These are phyloP conservation scores for Neolamprologus kungweensis DNA, from an alignment of 2,113 vertebrate species.

Conservation along the genomic window DNA sequence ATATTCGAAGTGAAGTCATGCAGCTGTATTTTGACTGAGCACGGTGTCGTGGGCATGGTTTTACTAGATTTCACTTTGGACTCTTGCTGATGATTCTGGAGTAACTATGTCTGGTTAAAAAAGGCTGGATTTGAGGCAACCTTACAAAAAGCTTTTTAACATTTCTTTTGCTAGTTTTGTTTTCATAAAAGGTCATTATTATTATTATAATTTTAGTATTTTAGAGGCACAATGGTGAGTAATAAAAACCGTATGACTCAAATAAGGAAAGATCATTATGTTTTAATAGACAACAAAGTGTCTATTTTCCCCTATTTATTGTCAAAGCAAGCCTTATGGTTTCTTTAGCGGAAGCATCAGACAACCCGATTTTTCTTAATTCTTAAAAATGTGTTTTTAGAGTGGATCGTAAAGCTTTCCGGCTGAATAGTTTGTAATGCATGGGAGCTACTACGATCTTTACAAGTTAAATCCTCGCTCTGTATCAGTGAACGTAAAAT, in stretches of 20 bases:
- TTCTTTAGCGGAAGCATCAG: not conserved
- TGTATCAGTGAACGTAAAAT: not conserved
- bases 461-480: not conserved
- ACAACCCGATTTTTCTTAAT: not conserved
- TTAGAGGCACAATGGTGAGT: not conserved
- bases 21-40: not conserved
- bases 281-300: slow-evolving; percentile 3
- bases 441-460: not conserved
- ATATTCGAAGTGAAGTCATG: not conserved
- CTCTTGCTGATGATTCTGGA: not conserved
- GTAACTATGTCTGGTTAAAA: not conserved
- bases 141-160: not conserved
- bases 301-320: not conserved
- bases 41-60: not conserved
- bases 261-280: not conserved
- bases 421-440: not conserved
- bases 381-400: not conserved
- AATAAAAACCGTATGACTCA: not conserved
- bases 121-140: not conserved
- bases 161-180: not conserved
- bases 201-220: not conserved
- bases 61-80: not conserved
- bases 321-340: not conserved
- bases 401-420: not conserved
- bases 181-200: not conserved